phyloP scores from a whole-genome alignment of 2,113 vertebrate species.

The Neodontobutis hainanensis region DNA sequence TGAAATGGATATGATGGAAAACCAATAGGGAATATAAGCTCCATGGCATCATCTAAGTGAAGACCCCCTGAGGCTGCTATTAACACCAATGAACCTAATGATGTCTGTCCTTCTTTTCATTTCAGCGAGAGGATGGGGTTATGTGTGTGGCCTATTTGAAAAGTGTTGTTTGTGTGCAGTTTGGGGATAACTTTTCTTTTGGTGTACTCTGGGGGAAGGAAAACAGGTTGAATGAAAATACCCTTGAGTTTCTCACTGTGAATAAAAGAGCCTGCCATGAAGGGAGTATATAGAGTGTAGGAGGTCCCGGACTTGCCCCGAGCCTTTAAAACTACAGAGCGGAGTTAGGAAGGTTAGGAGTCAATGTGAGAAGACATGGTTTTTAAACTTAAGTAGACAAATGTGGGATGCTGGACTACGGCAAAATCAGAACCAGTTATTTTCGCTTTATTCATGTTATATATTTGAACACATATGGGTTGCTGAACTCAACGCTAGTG shows the following conservation, averaged over 20 bases:
- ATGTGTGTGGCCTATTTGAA: background rate
- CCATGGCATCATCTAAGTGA: background rate
- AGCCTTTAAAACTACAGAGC: background rate
- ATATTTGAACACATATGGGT: too few species aligned
- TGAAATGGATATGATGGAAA: slow-evolving; percentile 33
- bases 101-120: background rate
- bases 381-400: too few species aligned
- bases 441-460: too few species aligned
- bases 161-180: background rate
- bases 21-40: slow-evolving; percentile 14
- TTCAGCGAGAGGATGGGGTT: background rate
- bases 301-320: background rate
- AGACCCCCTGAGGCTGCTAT: background rate
- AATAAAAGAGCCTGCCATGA: slow-evolving; percentile 13
- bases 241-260: slow-evolving; percentile 1
- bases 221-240: background rate
- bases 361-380: too few species aligned
- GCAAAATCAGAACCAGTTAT: too few species aligned
- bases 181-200: background rate
- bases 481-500: too few species aligned
- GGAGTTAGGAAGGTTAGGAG: too few species aligned
- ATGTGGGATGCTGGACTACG: too few species aligned
- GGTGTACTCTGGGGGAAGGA: slow-evolving; percentile 7
- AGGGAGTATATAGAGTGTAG: background rate
- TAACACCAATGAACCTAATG: background rate